A percentile compares a stretch with the other conserved stretches of the same genome.
phyloP scores from a whole-genome alignment of 2,797 vertebrate species.

The Notolabrus celidotus region DNA sequence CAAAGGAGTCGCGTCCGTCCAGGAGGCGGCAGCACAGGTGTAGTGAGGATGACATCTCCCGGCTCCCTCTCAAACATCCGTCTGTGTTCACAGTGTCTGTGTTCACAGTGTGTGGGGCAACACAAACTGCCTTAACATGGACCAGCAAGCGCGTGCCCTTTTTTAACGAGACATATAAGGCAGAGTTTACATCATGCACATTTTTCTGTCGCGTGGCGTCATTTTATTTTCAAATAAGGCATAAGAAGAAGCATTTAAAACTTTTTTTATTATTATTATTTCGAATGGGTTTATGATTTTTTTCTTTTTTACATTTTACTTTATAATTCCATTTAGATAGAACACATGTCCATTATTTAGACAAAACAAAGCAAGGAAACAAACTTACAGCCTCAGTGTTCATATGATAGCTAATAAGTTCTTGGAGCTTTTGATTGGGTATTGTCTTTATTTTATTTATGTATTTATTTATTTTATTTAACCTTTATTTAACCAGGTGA shows the following conservation, averaged over 20 bases:
- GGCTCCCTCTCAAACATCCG: constrained; percentile 39
- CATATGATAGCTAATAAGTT: too few species aligned
- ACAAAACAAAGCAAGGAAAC: too few species aligned
- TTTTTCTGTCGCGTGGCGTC: neutral
- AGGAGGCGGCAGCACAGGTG: constrained; percentile 90
- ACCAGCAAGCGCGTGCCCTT: constrained; percentile 31
- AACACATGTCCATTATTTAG: too few species aligned
- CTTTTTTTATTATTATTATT: neutral
- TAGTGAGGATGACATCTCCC: constrained; percentile 58
- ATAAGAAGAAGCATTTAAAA: neutral
- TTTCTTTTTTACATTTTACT: neutral
- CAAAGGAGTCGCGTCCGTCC: constrained; percentile 81
- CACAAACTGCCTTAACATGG: constrained; percentile 9
- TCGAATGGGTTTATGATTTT: too few species aligned
- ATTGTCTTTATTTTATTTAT: too few species aligned
- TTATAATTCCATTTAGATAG: neutral
- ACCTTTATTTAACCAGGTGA: too few species aligned
- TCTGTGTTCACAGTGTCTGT: constrained; percentile 19
- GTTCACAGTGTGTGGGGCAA: constrained; percentile 18
- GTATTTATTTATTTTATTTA: too few species aligned
- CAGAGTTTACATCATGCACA: constrained; percentile 3
- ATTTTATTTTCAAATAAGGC: neutral
- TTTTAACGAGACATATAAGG: constrained; percentile 2
- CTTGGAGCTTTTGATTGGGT: too few species aligned
- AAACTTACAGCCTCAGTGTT: too few species aligned